Evolutionary conservation across 1,140 invertebrate genomes (phyloP).

Genomic region (Pinna nobilis): DNA sequence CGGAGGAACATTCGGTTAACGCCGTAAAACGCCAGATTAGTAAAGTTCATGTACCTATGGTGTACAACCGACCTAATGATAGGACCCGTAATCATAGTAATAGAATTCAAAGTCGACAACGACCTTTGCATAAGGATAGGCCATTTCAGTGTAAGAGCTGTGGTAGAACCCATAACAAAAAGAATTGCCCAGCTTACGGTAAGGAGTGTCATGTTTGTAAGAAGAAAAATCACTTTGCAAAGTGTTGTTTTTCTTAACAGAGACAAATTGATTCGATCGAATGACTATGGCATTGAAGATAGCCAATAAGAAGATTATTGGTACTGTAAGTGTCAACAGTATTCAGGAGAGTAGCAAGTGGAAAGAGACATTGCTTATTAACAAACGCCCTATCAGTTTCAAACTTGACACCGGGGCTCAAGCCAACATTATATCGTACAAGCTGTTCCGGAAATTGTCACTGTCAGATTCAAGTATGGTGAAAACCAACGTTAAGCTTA

Average conservation of each 20-base stretch:
- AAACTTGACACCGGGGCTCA: slow-evolving; percentile 38
- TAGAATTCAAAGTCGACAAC: no score
- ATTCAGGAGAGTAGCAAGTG: neutral
- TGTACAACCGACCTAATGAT: no score
- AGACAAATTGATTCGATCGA: no score
- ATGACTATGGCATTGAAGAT: no score
- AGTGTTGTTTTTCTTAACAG: slow-evolving; percentile 3
- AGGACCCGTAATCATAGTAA: no score
- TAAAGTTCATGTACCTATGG: no score
- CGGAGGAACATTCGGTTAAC: neutral
- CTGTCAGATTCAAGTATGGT: neutral
- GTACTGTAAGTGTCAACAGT: neutral
- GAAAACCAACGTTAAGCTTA: slow-evolving; percentile 1
- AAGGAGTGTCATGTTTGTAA: slow-evolving; percentile 19
- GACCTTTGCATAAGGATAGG: no score
- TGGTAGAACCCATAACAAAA: slow-evolving; percentile 14
- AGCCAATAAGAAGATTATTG: no score
- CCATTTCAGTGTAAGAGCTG: slow-evolving; percentile 20
- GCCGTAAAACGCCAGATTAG: neutral
- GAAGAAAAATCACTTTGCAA: slow-evolving; percentile 22
- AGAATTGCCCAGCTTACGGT: slow-evolving; percentile 17
- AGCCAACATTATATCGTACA: slow-evolving; percentile 23
- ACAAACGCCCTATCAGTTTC: neutral
- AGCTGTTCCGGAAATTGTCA: slow-evolving; percentile 6
- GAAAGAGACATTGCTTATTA: neutral